Evolutionary conservation across 2,797 vertebrate genomes (phyloP).

Genomic region (Urosaurus nigricauda): DNA sequence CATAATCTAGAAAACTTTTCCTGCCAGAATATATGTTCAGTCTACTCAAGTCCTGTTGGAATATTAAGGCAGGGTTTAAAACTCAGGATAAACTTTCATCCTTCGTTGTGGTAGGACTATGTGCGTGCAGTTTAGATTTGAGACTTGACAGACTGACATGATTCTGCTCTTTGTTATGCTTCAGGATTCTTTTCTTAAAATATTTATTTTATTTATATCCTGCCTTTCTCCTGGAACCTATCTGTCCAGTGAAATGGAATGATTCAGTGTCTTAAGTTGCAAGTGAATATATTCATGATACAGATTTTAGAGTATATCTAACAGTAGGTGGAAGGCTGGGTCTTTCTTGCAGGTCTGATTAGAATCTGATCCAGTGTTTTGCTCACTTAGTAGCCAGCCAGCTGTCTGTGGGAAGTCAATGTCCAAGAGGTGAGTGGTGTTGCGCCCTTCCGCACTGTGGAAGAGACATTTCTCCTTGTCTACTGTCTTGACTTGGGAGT

Average conservation of each 20-base stretch:
- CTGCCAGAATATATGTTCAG: fast-evolving
- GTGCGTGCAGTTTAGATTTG: not conserved
- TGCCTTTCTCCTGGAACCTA: too few relatives aligned
- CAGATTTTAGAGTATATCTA: not conserved
- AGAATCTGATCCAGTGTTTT: too few relatives aligned
- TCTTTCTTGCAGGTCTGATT: not conserved
- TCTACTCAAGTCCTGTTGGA: conserved; percentile 8
- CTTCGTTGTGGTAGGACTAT: not conserved
- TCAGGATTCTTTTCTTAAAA: not conserved
- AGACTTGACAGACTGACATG: not conserved
- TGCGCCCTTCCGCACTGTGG: too few relatives aligned
- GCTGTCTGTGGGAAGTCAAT: not conserved
- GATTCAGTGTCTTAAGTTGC: not conserved
- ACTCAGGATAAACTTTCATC: not conserved
- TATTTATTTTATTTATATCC: too few relatives aligned
- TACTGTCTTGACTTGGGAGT: too few relatives aligned
- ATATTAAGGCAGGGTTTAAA: conserved; percentile 10
- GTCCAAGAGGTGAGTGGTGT: too few relatives aligned
- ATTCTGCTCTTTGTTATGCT: not conserved
- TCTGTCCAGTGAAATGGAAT: not conserved
- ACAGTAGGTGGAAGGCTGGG: not conserved
- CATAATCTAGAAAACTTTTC: conserved; percentile 11
- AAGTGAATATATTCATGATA: not conserved
- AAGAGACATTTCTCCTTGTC: too few relatives aligned
- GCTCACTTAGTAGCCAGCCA: not conserved